Percentiles rank a stretch among this genome's conserved stretches.
Conservation (phyloP, 2,888 invertebrate genomes). For the Rhagophthalmus giganteus region DNA sequence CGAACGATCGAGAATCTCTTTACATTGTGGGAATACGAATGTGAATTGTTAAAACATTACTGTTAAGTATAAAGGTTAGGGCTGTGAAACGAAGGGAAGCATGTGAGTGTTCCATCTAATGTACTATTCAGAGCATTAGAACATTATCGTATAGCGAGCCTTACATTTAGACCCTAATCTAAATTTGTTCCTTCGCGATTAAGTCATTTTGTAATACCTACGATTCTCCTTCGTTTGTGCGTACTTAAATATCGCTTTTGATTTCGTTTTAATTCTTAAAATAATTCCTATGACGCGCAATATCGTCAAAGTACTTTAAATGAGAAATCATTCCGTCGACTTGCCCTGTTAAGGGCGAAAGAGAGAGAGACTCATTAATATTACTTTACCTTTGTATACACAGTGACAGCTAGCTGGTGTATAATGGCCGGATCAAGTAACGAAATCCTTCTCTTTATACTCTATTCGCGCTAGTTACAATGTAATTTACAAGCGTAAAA, state of each 20-base stretch:
- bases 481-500: slow-evolving; percentile 18
- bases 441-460: slow-evolving; percentile 24
- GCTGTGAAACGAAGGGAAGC: slow-evolving; percentile 21
- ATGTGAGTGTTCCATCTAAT: slow-evolving; percentile 20
- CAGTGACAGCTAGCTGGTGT: slow-evolving; percentile 37
- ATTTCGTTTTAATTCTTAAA: no score
- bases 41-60: slow-evolving; percentile 9
- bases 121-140: slow-evolving; percentile 26
- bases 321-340: slow-evolving; percentile 5
- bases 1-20: not conserved
- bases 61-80: slow-evolving; percentile 15
- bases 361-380: slow-evolving; percentile 38
- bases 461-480: slow-evolving; percentile 17
- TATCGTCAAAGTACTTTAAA: slow-evolving; percentile 1
- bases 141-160: slow-evolving; percentile 19
- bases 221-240: slow-evolving; percentile 4
- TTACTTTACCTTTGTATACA: slow-evolving; percentile 40
- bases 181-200: slow-evolving; percentile 28
- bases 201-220: slow-evolving; percentile 26
- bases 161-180: slow-evolving; percentile 22
- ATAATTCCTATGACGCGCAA: no score
- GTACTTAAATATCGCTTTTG: slow-evolving; percentile 5
- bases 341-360: slow-evolving; percentile 9
- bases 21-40: slow-evolving; percentile 2
- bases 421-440: slow-evolving; percentile 28